Evolutionary conservation across 1,140 invertebrate genomes (phyloP), one percentile per base, ranked within the genome.

Genomic region (Globodera ellingtonae): DNA sequence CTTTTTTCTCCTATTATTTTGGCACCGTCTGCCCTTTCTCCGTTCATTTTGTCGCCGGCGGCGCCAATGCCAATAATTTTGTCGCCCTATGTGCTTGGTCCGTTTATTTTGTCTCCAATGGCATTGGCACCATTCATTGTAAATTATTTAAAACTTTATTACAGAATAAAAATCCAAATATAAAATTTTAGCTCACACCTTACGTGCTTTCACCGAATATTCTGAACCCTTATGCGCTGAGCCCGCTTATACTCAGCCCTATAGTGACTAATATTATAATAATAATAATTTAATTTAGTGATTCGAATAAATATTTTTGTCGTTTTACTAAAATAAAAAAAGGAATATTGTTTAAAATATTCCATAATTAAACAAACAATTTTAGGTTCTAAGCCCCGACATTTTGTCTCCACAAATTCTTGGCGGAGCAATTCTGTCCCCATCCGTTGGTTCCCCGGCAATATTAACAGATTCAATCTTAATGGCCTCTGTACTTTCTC

Each of bases 201-300:
- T 87, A 87, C 75, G 84, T 86, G 18, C 78, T 87, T 13, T 87
- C 87, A 18, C 86, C 86, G 13, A 87, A 88, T 70, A 82, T 87
- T 56, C 70, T 87, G 24, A 89, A 87, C 69, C 86, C 86, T 18
- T 86, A 88, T 70, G 84, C 85, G 15, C 56, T 86, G 35, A 73
- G 65, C 67, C 85, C 85, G 6, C 71, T 86, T 21, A 85, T 86
- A 71, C 79, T 86, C 47, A 81, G 74, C n/a, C 84, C 84, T n/a
- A 62, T 80, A 6, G 84, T 85, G 9, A 35, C 5, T 52, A 52
- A 52, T 52, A 52, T 52, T 52, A 24, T 24, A 35, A 35, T 35
- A 35, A 35, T 35, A 35, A 35, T 35, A 35, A 35, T 2, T 35
- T 3, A 35, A 35, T 35, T 35, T 35, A 35, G 35, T 35, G 35